Percentiles rank a stretch among this genome's conserved stretches.
Conservation (phyloP, 2,113 vertebrate species). For the Lethenteron reissneri region DNA sequence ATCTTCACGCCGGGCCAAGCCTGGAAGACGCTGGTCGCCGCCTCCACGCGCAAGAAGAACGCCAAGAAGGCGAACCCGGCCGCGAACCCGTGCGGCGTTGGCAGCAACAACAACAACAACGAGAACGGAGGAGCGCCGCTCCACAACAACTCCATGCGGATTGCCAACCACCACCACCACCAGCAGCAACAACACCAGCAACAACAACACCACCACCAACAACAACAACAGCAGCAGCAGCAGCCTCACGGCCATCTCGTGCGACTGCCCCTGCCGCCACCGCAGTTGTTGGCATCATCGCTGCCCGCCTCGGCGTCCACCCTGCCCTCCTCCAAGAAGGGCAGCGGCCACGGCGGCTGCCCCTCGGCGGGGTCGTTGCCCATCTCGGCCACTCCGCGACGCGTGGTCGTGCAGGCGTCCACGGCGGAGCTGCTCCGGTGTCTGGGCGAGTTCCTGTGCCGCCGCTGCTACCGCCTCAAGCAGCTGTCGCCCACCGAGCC, state of each 20-base stretch:
- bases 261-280: conserved; percentile 17
- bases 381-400: conserved; percentile 36
- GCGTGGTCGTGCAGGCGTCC: conserved; percentile 74
- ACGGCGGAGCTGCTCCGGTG: conserved; percentile 82
- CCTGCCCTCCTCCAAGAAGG: conserved; percentile 28
- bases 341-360: conserved; percentile 12
- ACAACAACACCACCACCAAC: conserved; percentile 39
- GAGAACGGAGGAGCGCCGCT: conserved; percentile 23
- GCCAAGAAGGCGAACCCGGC: conserved; percentile 67
- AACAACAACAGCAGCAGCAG: conserved; percentile 21
- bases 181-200: conserved; percentile 47
- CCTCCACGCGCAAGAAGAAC: conserved; percentile 62
- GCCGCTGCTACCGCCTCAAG: conserved; percentile 64
- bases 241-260: conserved; percentile 18
- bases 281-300: conserved; percentile 22
- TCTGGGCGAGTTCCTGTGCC: conserved; percentile 71
- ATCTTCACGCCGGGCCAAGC: conserved; percentile 59
- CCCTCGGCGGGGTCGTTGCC: conserved; percentile 1
- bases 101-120: conserved; percentile 13
- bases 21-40: conserved; percentile 56
- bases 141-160: conserved; percentile 24
- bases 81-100: conserved; percentile 15
- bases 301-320: conserved; percentile 39
- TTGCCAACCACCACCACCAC: conserved; percentile 21
- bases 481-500: conserved; percentile 59